These are phyloP conservation scores for human (Homo sapiens) DNA, from an alignment of 2,113 vertebrate species.

Conservation along the genomic window GRCh38 chr16:48735501-48736000, in stretches of 20 bases:
- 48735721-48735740: not conserved
- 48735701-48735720: not conserved
- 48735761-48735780: not conserved
- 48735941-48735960: not conserved
- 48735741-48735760: not conserved
- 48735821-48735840: not conserved
- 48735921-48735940: not conserved
- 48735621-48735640: too few relatives aligned
- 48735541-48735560: too few relatives aligned
- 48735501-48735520: too few relatives aligned
- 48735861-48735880: not conserved
- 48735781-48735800: not conserved
- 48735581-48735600: too few relatives aligned
- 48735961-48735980: not conserved
- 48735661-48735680: too few relatives aligned
- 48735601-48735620: too few relatives aligned
- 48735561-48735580: too few relatives aligned
- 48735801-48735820: not conserved
- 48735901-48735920: not conserved
- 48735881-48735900: not conserved
- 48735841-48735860: not conserved
- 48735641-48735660: too few relatives aligned
- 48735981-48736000: not conserved
- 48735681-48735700: not conserved
- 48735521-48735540: too few relatives aligned